Base-by-base conservation (phyloP, 2,888 invertebrate genomes). In the Eupsilia transversa region DNA sequence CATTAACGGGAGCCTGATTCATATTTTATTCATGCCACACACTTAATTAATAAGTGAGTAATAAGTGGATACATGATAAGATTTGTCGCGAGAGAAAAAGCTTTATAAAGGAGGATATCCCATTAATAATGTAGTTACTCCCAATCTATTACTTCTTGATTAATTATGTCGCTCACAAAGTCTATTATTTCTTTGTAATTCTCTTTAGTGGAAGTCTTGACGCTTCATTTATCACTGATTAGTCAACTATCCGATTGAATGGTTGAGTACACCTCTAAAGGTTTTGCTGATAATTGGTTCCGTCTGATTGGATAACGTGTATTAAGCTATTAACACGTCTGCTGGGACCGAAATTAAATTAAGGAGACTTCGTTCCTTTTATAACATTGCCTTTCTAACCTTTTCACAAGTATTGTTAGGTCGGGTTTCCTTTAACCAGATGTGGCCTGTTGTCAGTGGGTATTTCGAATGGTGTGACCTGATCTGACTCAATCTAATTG, bases 131-230 rank as follows among this genome's bases (percentile, higher is more conserved):
- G 83, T 85, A 86, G 86, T 89, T 89, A 85, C 86, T 86, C 79
- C 82, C 86, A 72, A 77, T 80, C 88, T 87, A 88, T 90, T 91
- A 86, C 84, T 85, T 85, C 82, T 84, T 89, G 88, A 92, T 91
- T 91, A 91, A 91, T 91, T 89, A 88, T 89, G 91, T 91, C 89
- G 86, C 85, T 79, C 82, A 79, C 88, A 88, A 88, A 86, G 84
- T 83, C 84, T 84, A 78, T 86, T 88, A 86, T 79, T 86, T 86
- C 79, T 85, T 83, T 77, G 68, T 79, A 68, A 79, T 76, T 76
- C 70, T 67, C 77, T 61, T 70, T 70, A 60, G 68, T 60, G 30
- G 64, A 10, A 54, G 66, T 70, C 66, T 64, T 68, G 77, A 72
- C 66, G 70, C 84, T 65, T 83, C 85, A 78, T 83, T 85, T 77